Evolutionary conservation across 2,797 vertebrate species (phyloP).

Genomic region (Danio choprae): DNA sequence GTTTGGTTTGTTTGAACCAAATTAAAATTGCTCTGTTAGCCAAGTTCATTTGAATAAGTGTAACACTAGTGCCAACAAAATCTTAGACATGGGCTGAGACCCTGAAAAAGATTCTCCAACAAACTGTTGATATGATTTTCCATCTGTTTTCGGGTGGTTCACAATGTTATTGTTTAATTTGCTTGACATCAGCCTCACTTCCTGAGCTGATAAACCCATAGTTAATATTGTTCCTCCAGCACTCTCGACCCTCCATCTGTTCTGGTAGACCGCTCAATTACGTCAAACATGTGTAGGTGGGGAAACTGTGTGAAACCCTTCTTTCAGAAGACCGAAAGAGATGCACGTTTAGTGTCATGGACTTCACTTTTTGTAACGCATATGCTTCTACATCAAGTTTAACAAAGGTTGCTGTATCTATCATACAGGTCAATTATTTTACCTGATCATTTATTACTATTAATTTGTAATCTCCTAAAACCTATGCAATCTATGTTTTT

Average conservation of each 20-base stretch:
- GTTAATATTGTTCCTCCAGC: slow-evolving; percentile 6
- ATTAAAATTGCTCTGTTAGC: no score
- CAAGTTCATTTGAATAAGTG: no score
- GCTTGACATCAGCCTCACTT: slow-evolving; percentile 30
- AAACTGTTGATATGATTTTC: background rate
- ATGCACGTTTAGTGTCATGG: slow-evolving; percentile 1
- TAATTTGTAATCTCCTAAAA: background rate
- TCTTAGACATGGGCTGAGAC: no score
- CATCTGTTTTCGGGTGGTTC: background rate
- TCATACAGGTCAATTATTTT: background rate
- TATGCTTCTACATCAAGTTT: background rate
- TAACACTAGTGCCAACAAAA: no score
- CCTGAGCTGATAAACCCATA: slow-evolving; percentile 45
- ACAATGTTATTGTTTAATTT: slow-evolving; percentile 45
- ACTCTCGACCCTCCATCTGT: background rate
- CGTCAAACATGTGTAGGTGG: background rate
- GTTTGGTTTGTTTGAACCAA: no score
- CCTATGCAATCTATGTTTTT: background rate
- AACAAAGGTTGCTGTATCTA: background rate
- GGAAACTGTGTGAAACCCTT: background rate
- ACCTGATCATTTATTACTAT: background rate
- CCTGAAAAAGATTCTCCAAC: no score
- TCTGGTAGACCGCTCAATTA: slow-evolving; percentile 24
- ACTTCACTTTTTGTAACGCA: background rate
- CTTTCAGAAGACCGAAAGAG: background rate